Conservation (phyloP, 1,140 invertebrate species). For the Cyphomyrmex costatus region DNA sequence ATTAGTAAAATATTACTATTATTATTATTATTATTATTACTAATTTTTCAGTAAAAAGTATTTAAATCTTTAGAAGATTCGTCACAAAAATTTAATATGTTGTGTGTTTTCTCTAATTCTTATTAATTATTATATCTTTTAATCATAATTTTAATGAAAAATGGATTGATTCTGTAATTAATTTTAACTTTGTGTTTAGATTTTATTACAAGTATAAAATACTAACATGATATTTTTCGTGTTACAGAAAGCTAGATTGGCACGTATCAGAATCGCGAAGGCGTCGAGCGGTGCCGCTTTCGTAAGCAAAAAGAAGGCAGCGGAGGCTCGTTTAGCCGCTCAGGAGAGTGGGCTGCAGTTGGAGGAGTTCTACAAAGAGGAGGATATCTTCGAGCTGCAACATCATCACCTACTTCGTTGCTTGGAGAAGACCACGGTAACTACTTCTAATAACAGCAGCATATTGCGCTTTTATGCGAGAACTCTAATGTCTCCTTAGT, state of each 20-base stretch:
- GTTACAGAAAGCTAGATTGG: constrained; percentile 98
- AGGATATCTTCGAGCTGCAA: constrained; percentile 99
- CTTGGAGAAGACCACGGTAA: constrained; percentile 99
- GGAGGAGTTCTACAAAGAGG: constrained; percentile 95
- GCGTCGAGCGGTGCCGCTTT: constrained; percentile 99
- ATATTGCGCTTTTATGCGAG: not conserved
- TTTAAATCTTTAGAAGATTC: no score
- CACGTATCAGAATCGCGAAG: constrained; percentile 98
- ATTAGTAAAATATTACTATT: no score
- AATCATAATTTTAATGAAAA: not conserved
- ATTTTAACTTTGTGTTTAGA: not conserved
- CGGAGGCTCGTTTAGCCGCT: constrained; percentile 96
- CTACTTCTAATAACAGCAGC: constrained; percentile 29
- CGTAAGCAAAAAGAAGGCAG: constrained; percentile 99
- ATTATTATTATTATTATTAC: no score
- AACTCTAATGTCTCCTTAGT: not conserved
- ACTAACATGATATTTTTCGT: constrained; percentile 36
- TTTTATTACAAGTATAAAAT: not conserved
- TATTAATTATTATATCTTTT: not conserved
- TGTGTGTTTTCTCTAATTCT: not conserved
- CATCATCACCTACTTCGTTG: constrained; percentile 99
- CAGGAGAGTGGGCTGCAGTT: constrained; percentile 96
- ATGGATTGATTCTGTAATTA: not conserved
- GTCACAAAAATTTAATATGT: not conserved
- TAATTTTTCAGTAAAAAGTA: no score